Base-by-base conservation (phyloP, 2,888 invertebrate genomes). In the Exephanes ischioxanthus region DNA sequence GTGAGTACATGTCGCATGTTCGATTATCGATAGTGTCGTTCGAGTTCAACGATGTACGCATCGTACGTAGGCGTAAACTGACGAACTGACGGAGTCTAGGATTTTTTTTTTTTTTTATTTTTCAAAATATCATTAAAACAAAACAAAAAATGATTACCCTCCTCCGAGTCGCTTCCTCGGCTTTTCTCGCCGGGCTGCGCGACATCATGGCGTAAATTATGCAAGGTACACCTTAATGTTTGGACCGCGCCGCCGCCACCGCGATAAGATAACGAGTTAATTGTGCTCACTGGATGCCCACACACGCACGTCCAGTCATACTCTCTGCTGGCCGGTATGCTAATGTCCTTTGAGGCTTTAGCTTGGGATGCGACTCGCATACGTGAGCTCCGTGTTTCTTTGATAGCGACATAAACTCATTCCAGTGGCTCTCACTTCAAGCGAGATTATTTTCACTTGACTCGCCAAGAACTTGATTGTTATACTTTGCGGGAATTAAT, bases 201-300 rank as follows among this genome's bases (percentile, higher is more conserved):
- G 87, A 89, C 88, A 91, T 86, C 88, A 90, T 89, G 90, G 92
- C 92, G 93, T 93, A 94, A 94, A 94, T 94, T 93, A 93, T 93
- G 91, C 91, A 91, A 92, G 92, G 92, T 92, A 93, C 93, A 91
- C 93, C 92, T 93, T 93, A 92, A 93, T 92, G 93, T 93, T 93
- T 93, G 91, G 92, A 90, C 91, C 90, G 89, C 89, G 92, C 91
- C 92, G 91, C 91, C 92, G 90, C 88, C 89, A 84, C 84, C 90
- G 90, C 93, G 94, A 94, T 94, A 94, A 94, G 94, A 94, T 94
- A 93, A 94, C 94, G 93, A 94, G 94, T 94, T 94, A 94, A 94
- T 94, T 94, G 94, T 94, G 93, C 93, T 92, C 92, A 92, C 92
- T 92, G 91, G 90, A 90, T 93, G 93, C 93, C 93, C 93, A 93